A percentile compares a stretch with the other conserved stretches of the same genome.
Conservation (phyloP, 2,888 invertebrate genomes). For the Zootermopsis nevadensis region DNA sequence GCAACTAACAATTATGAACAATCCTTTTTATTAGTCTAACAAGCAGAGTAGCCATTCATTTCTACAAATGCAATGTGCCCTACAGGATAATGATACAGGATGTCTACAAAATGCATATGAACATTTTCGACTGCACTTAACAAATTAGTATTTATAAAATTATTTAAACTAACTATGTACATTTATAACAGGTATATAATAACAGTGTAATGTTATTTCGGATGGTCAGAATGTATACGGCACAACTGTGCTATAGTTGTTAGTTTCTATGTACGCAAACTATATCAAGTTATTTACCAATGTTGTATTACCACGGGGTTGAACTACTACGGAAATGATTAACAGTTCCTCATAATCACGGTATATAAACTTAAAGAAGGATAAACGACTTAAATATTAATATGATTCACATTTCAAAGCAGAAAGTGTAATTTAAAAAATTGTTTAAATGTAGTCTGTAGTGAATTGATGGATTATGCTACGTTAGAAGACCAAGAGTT, state of each 20-base stretch:
- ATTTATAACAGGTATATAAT: background rate
- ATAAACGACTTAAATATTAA: too few species aligned
- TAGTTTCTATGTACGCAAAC: too few species aligned
- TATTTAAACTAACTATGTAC: background rate
- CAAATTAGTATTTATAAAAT: background rate
- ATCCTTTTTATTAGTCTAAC: background rate
- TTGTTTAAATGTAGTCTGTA: background rate
- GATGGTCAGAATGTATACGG: too few species aligned
- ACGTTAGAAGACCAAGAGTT: background rate
- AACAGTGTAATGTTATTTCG: background rate
- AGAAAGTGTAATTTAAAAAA: background rate
- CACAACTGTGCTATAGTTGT: too few species aligned
- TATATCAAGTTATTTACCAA: too few species aligned
- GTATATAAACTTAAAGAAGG: too few species aligned
- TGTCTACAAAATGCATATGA: background rate
- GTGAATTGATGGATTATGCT: background rate
- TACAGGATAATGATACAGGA: slow-evolving; percentile 4
- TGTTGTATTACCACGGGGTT: too few species aligned
- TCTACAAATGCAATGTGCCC: slow-evolving; percentile 1
- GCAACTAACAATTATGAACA: background rate
- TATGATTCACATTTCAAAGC: background rate
- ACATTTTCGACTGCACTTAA: background rate
- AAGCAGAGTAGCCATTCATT: background rate
- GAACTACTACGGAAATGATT: too few species aligned
- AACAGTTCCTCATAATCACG: too few species aligned